phyloP scores from a whole-genome alignment of 2,888 invertebrate genomes.

The Tetrapedia diversipes region DNA sequence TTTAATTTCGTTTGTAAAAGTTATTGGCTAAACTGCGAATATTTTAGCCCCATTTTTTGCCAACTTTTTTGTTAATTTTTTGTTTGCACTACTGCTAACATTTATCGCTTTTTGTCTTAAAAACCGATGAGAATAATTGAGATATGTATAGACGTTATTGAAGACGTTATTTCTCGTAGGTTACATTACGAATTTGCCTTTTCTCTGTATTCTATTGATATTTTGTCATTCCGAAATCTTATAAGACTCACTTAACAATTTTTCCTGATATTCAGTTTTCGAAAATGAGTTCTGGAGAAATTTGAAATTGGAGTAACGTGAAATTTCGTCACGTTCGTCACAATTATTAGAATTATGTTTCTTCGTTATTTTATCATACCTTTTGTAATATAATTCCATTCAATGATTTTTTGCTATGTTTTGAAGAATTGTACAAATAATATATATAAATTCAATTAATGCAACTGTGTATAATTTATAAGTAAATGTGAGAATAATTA shows the following conservation, averaged over 20 bases:
- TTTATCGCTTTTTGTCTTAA: slow-evolving; percentile 15
- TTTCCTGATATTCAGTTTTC: neutral
- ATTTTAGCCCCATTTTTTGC: slow-evolving; percentile 8
- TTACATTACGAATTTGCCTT: slow-evolving; percentile 29
- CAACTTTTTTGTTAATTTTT: slow-evolving; percentile 23
- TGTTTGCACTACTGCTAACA: slow-evolving; percentile 7
- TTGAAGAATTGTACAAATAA: slow-evolving; percentile 10
- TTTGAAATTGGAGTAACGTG: neutral
- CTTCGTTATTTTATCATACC: neutral
- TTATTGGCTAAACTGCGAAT: neutral
- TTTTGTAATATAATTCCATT: neutral
- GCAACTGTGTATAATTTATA: too few species aligned
- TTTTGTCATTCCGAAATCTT: slow-evolving; percentile 10
- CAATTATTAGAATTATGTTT: neutral
- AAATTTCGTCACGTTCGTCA: slow-evolving; percentile 14
- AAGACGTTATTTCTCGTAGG: slow-evolving; percentile 25
- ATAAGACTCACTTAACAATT: neutral
- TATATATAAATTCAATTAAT: too few species aligned
- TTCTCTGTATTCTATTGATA: neutral
- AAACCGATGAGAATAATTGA: slow-evolving; percentile 18
- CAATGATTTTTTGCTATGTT: neutral
- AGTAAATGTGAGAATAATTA: slow-evolving; percentile 13
- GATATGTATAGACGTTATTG: neutral
- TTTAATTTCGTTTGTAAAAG: slow-evolving; percentile 2
- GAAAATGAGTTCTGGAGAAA: neutral